Base-by-base conservation (phyloP, 2,113 vertebrate genomes). In the Varanus komodoensis region DNA sequence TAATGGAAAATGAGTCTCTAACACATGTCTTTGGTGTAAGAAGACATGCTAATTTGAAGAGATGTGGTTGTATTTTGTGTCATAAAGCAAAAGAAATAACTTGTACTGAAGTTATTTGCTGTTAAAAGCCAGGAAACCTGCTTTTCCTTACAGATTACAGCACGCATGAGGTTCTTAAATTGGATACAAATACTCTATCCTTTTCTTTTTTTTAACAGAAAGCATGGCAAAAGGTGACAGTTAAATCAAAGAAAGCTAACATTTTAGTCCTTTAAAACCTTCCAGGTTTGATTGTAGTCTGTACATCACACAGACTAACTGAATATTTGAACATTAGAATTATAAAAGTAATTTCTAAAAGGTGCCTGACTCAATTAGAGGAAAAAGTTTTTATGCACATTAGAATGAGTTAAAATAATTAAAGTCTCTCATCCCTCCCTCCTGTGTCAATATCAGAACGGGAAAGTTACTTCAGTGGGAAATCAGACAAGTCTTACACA, bases 241-340 rank as follows among this genome's bases (percentile, higher is more conserved):
- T 5, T 84, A 89, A n/a, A 91, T 86, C 84, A 91, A 29, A 92
- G 85, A 77, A 89, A 92, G 34, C 52, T 93, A n/a, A 90, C 90
- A 95, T 93, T 90, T 87, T 75, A 89, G 0, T 0, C 52, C 92
- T 38, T 81, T 19, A 86, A 21, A 89, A 34, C 86, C 64, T 92
- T 90, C 88, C 86, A 77, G 71, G 93, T 89, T 91, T 89, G 86
- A 4, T n/a, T 90, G 34, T 94, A 93, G 15, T 73, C 87, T 75
- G 94, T 81, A 77, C 81, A 94, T 94, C 95, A 96, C 88, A 94
- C 25, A 92, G 4, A 0, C 34, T 94, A 87, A 94, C 90, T 94
- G 38, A 88, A 89, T 94, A 89, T 90, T 80, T 90, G 84, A 91
- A 68, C 48, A 96, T 92, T 91, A 82, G 50, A 2, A 9, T 87